Evolutionary conservation across 53 echinoderm and acorn worm species (phyloP).

Genomic region (Echinarachnius parma): DNA sequence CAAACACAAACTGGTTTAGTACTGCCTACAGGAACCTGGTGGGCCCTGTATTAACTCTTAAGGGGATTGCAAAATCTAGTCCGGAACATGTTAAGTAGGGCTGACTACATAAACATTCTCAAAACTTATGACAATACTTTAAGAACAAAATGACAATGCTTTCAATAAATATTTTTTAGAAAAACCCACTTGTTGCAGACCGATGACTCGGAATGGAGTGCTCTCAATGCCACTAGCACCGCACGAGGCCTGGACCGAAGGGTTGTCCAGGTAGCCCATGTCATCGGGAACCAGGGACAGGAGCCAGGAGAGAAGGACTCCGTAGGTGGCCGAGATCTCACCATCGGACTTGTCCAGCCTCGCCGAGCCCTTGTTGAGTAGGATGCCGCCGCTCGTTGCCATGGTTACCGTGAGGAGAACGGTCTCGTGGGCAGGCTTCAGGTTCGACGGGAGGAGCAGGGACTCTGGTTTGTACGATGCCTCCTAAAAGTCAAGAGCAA

Average conservation of each 20-base stretch:
- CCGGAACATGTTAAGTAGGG: no score
- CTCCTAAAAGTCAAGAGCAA: conserved; percentile 51
- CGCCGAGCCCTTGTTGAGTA: conserved; percentile 46
- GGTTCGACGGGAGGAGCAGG: conserved; percentile 57
- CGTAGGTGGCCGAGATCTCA: conserved; percentile 72
- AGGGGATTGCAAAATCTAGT: no score
- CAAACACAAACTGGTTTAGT: no score
- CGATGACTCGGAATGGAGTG: conserved; percentile 74
- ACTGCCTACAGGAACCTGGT: no score
- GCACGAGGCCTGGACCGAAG: conserved; percentile 2
- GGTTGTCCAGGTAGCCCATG: conserved; percentile 64
- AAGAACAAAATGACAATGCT: no score
- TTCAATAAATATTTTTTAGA: no score
- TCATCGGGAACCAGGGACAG: conserved; percentile 76
- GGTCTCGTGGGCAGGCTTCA: conserved; percentile 57
- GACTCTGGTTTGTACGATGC: conserved; percentile 80
- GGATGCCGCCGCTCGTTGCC: conserved; percentile 52
- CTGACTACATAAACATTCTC: no score
- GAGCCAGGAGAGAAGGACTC: conserved; percentile 73
- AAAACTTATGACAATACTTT: no score
- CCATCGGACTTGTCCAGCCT: conserved; percentile 34
- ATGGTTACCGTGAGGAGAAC: conserved; percentile 71
- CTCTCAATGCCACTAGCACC: conserved; percentile 36
- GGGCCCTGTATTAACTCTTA: no score
- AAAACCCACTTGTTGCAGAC: conserved; percentile 71